phyloP scores from a whole-genome alignment of 2,113 vertebrate genomes.

The Pelecanoides urinatrix region DNA sequence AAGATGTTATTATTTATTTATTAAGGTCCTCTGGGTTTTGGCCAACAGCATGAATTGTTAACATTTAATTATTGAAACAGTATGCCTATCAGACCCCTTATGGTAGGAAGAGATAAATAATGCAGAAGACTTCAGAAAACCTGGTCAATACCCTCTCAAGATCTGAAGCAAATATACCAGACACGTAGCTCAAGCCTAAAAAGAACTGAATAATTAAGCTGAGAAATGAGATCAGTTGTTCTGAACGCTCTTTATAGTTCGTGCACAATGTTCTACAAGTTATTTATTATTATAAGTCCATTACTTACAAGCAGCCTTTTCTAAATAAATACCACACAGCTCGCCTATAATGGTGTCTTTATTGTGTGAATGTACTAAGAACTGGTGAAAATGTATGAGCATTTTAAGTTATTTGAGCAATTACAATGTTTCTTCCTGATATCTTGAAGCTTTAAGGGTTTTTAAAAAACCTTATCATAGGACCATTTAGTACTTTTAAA shows the following conservation, averaged over 20 bases:
- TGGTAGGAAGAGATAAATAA: conserved; percentile 70
- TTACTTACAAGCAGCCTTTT: not conserved
- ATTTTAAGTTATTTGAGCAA: not conserved
- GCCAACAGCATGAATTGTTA: conserved; percentile 66
- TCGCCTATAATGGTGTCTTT: not conserved
- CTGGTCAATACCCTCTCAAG: conserved; percentile 53
- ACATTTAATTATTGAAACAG: conserved; percentile 74
- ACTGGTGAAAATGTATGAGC: not conserved
- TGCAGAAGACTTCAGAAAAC: conserved; percentile 67
- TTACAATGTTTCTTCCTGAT: not conserved
- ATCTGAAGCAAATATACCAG: conserved; percentile 50
- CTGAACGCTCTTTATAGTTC: conserved; percentile 20
- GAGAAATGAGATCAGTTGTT: conserved; percentile 46
- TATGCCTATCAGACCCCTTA: conserved; percentile 58
- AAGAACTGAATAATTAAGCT: conserved; percentile 67
- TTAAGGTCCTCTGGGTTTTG: conserved; percentile 57
- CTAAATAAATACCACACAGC: not conserved
- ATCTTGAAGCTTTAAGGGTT: not conserved
- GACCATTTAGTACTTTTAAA: conserved; percentile 38
- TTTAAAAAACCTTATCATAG: not conserved
- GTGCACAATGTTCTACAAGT: conserved; percentile 5
- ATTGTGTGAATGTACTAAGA: not conserved
- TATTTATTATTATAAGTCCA: conserved; percentile 14
- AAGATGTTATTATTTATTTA: conserved; percentile 61
- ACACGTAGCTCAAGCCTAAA: conserved; percentile 28